Percentiles rank a stretch among this genome's conserved stretches.
These are phyloP conservation scores for Himantopus leucocephalus DNA, from an alignment of 2,113 vertebrate species.

Conservation along the genomic window DNA sequence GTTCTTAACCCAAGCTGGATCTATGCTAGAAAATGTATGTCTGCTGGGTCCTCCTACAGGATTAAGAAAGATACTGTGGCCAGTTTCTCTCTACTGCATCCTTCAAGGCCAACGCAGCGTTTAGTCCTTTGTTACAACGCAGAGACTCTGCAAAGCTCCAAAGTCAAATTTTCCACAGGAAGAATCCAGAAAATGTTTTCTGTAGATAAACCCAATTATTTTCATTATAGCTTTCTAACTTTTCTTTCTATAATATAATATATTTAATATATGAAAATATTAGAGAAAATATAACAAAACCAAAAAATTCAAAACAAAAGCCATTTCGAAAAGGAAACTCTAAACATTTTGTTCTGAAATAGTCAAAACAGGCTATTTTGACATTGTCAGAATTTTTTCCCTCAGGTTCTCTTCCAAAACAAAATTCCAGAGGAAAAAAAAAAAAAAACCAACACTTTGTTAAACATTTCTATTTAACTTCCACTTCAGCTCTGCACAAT, in stretches of 20 bases:
- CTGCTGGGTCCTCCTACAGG: neutral
- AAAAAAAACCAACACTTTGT: neutral
- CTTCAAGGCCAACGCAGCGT: rapidly evolving
- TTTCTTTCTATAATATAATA: neutral
- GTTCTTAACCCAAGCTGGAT: neutral
- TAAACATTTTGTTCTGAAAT: conserved; percentile 59
- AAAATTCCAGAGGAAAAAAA: conserved; percentile 53
- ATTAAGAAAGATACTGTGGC: neutral
- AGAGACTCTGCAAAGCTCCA: neutral
- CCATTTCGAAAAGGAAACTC: neutral
- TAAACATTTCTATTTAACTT: conserved; percentile 1
- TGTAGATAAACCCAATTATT: neutral
- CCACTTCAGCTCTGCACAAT: neutral
- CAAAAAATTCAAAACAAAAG: conserved; percentile 59
- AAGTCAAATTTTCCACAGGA: conserved; percentile 11
- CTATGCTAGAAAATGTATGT: neutral
- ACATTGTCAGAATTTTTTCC: conserved; percentile 62
- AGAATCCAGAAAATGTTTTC: conserved; percentile 4
- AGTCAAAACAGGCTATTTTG: conserved; percentile 66
- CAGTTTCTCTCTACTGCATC: neutral
- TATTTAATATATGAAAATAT: neutral
- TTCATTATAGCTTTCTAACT: neutral
- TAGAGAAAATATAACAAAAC: conserved; percentile 3
- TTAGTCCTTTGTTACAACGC: neutral
- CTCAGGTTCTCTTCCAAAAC: conserved; percentile 64